Percentiles rank a stretch among this genome's conserved stretches.
phyloP scores from a whole-genome alignment of 2,888 invertebrate genomes.

The Malthinus seriepunctatus region DNA sequence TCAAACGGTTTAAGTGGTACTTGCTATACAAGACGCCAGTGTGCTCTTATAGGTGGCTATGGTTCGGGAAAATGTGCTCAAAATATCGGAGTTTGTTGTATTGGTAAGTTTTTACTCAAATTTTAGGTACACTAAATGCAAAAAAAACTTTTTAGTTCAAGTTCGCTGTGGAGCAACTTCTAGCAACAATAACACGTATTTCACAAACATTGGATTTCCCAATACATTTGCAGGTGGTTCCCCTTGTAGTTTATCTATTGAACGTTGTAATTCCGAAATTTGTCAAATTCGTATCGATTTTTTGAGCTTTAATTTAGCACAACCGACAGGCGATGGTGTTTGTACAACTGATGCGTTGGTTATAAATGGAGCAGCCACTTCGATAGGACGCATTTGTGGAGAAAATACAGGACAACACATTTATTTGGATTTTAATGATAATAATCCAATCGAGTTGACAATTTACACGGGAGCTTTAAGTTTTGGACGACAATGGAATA shows the following conservation, averaged over 20 bases:
- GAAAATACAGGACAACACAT: conserved; percentile 80
- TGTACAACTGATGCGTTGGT: conserved; percentile 73
- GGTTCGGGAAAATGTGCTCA: conserved; percentile 73
- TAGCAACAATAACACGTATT: conserved; percentile 81
- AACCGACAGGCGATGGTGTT: conserved; percentile 73
- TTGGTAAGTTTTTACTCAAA: conserved; percentile 59
- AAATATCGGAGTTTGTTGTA: conserved; percentile 79
- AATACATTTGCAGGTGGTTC: conserved; percentile 69
- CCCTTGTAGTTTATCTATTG: conserved; percentile 72
- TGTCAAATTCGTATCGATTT: conserved; percentile 82
- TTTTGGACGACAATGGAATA: conserved; percentile 73
- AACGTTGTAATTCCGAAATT: conserved; percentile 67
- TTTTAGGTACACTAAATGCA: too few species aligned
- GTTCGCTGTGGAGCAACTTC: conserved; percentile 73
- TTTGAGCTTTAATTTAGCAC: conserved; percentile 69
- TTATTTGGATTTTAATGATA: conserved; percentile 74
- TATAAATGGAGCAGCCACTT: conserved; percentile 69
- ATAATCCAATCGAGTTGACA: conserved; percentile 68
- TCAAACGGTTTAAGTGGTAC: conserved; percentile 71
- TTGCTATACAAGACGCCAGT: conserved; percentile 77
- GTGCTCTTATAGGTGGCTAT: conserved; percentile 70
- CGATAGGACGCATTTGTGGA: conserved; percentile 78
- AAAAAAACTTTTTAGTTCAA: conserved; percentile 65
- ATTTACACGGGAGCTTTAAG: conserved; percentile 64
- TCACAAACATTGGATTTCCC: conserved; percentile 78